Conservation (phyloP, 2,113 vertebrate genomes). For the Rhadina sibilatrix region DNA sequence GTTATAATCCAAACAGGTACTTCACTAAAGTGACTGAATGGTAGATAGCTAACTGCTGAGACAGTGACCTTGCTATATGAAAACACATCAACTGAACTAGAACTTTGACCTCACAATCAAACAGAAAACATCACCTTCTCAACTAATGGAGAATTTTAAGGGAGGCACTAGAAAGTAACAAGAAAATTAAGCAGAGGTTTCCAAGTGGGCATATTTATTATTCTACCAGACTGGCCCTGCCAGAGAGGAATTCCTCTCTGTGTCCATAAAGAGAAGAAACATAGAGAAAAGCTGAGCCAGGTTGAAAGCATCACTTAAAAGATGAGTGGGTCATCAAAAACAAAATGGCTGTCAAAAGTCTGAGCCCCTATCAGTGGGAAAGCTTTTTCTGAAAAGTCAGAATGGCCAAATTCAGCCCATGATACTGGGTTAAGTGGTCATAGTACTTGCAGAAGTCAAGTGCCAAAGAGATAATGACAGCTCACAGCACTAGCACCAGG, state of each 20-base stretch:
- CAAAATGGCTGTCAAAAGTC: background rate
- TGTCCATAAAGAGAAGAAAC: background rate
- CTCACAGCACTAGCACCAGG: background rate
- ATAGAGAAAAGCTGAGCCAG: background rate
- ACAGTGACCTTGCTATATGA: background rate
- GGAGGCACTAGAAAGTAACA: background rate
- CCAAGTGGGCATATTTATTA: fast-evolving
- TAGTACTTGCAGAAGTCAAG: background rate
- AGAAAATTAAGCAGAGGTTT: background rate
- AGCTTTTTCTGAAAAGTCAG: background rate
- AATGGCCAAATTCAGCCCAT: background rate
- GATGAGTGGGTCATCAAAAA: background rate
- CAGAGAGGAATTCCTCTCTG: background rate
- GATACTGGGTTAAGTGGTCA: background rate
- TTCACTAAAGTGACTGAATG: background rate
- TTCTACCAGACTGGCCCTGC: background rate
- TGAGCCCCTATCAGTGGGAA: background rate
- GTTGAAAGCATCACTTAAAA: background rate
- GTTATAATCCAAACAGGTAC: background rate
- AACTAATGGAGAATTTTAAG: background rate
- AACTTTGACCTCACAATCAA: background rate
- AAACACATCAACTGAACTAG: background rate
- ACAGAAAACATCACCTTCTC: background rate
- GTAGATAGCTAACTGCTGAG: background rate
- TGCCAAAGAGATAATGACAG: background rate